A percentile compares a stretch with the other conserved stretches of the same genome.
Conservation (phyloP, 2,113 vertebrate genomes). For the Chascanopsetta lugubris region DNA sequence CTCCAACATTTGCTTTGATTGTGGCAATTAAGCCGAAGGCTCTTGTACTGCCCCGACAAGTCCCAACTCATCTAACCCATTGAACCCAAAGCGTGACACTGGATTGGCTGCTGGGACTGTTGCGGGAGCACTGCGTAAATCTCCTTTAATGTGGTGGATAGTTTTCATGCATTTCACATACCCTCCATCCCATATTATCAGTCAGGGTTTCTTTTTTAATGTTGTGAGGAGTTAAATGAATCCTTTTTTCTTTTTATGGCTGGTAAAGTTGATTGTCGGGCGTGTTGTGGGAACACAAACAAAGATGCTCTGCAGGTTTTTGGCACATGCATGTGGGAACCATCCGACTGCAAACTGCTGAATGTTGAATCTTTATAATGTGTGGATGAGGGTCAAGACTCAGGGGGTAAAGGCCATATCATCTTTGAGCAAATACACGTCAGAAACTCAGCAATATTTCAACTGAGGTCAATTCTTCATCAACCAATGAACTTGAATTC, state of each 20-base stretch:
- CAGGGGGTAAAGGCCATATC: no score
- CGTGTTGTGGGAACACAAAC: constrained; percentile 23
- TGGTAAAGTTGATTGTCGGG: not conserved
- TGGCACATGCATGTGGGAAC: constrained; percentile 17
- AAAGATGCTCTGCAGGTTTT: not conserved
- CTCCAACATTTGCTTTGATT: constrained; percentile 58
- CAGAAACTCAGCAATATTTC: no score
- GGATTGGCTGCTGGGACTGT: not conserved
- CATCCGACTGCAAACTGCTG: not conserved
- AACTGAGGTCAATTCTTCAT: no score
- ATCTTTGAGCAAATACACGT: no score
- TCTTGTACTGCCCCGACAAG: constrained; percentile 40
- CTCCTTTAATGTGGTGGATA: not conserved
- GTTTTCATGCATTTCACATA: not conserved
- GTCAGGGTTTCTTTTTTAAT: not conserved
- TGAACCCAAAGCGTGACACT: constrained; percentile 24
- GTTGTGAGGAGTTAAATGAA: not conserved
- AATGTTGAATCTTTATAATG: not conserved
- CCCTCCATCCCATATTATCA: not conserved
- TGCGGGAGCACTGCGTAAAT: constrained; percentile 1
- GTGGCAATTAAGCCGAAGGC: constrained; percentile 63
- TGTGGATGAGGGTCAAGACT: not conserved
- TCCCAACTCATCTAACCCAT: constrained; percentile 23
- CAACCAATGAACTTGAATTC: no score
- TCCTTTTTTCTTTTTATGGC: not conserved